These are phyloP conservation scores for Melanotaenia pygmaea DNA, from an alignment of 2,797 vertebrate genomes.

Conservation along the genomic window DNA sequence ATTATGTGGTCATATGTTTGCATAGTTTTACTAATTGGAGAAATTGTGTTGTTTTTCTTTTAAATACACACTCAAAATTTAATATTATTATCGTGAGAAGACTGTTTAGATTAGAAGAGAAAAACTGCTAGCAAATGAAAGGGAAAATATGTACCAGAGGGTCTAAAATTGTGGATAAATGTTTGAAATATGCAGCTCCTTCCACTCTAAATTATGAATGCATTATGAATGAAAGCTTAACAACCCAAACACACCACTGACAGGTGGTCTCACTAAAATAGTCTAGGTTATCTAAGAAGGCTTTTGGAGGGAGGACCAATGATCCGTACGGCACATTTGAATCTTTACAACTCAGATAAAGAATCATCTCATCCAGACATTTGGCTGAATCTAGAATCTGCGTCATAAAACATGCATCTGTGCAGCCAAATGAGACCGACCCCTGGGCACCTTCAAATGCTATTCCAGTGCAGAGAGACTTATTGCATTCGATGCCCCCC, in stretches of 20 bases:
- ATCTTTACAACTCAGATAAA: constrained; percentile 34
- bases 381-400: constrained; percentile 35
- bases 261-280: constrained; percentile 24
- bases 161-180: not conserved
- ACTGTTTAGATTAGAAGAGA: not conserved
- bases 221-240: not conserved
- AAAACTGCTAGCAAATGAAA: not conserved
- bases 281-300: not conserved
- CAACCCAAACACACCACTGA: not conserved
- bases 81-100: not conserved
- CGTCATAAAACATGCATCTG: constrained; percentile 46
- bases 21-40: constrained; percentile 11
- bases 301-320: not conserved
- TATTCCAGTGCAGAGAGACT: constrained; percentile 47
- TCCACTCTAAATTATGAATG: not conserved
- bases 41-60: not conserved
- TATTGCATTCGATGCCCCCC: constrained; percentile 29
- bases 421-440: constrained; percentile 31
- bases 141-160: not conserved
- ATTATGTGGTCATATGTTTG: constrained; percentile 10
- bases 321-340: not conserved
- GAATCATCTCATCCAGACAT: constrained; percentile 14
- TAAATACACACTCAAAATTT: not conserved
- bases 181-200: not conserved
- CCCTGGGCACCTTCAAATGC: constrained; percentile 19